Base-by-base conservation (phyloP, 1,140 invertebrate genomes). In the Neodiprion fabricii region DNA sequence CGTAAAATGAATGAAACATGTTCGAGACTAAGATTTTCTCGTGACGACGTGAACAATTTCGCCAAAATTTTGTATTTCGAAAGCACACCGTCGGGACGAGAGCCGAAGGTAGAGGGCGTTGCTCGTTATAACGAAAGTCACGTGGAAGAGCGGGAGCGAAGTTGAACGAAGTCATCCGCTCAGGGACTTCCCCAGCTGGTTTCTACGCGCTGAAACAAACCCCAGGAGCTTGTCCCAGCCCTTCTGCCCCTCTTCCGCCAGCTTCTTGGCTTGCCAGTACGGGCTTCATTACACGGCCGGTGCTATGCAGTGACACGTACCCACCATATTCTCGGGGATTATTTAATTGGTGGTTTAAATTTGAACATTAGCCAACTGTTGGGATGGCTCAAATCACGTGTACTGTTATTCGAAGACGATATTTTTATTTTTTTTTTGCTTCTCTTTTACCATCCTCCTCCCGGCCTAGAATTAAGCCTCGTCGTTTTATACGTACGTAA, bases 81-180 rank as follows among this genome's bases (percentile, higher is more conserved):
- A 61, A 17, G 53, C n/a, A 5, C 11, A 17, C 53, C 28, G 28
- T 40, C 28, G 28, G 5, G 28, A 2, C 28, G 28, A 40, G 28
- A 40, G 28, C 28, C 5, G 28, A 40, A 40, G 5, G 28, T 40
- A 40, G 28, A 40, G 28, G 5, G 28, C 28, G 28, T 40, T 40
- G 28, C 5, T 17, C 11, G 11, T 61, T 61, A 61, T 12, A 61
- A 61, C 53, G 8, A 17, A 61, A 61, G 53, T 61, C 53, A 61
- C 53, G 53, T 61, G 53, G 53, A 61, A 61, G 5, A 61, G 11
- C n/a, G 9, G 53, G 5, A 61, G 53, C 53, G 53, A 7, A 61
- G 11, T 61, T 61, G 53, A 61, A 61, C 53, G 53, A 61, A 61
- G 53, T 9, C 53, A 61, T 61, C 53, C 53, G 53, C 53, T 61